Conservation (phyloP, 2,888 invertebrate species). For the Cheilosia grossa region DNA sequence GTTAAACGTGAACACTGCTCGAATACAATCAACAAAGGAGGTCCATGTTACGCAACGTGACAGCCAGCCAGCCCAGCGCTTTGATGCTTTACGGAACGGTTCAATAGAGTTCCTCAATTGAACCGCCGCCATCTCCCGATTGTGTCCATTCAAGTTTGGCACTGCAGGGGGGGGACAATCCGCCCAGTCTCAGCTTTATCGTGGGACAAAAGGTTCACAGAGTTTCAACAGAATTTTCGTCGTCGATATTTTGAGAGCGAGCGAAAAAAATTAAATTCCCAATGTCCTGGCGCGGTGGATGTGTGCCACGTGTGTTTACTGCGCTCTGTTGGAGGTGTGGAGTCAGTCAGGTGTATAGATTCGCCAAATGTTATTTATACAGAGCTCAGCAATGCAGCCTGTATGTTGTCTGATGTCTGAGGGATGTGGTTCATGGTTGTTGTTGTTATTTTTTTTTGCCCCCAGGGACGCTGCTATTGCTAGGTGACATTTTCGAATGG, state of each 20-base stretch:
- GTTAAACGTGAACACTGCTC: conserved; percentile 45
- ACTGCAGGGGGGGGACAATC: background rate
- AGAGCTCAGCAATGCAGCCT: conserved; percentile 55
- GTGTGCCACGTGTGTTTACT: conserved; percentile 23
- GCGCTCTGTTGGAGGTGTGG: conserved; percentile 30
- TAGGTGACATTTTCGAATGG: too few species aligned
- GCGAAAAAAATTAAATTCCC: conserved; percentile 31
- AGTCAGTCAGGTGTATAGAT: conserved; percentile 39
- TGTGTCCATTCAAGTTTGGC: conserved; percentile 20
- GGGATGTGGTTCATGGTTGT: too few species aligned
- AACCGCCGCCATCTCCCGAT: conserved; percentile 30
- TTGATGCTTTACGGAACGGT: conserved; percentile 47
- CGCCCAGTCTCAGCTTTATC: background rate
- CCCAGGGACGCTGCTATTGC: too few species aligned
- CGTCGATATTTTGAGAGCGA: conserved; percentile 35
- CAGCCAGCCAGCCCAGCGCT: conserved; percentile 47
- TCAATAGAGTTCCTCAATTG: conserved; percentile 37
- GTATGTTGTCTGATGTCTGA: too few species aligned
- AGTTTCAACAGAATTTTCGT: conserved; percentile 41
- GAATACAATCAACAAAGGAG: conserved; percentile 60
- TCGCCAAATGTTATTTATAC: conserved; percentile 59
- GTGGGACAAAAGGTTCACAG: conserved; percentile 5
- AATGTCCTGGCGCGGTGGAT: conserved; percentile 27
- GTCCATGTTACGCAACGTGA: conserved; percentile 68
- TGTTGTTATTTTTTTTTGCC: too few species aligned